A percentile compares a stretch with the other conserved stretches of the same genome.
phyloP scores from a whole-genome alignment of 2,888 invertebrate species.

The Atethmia centrago region DNA sequence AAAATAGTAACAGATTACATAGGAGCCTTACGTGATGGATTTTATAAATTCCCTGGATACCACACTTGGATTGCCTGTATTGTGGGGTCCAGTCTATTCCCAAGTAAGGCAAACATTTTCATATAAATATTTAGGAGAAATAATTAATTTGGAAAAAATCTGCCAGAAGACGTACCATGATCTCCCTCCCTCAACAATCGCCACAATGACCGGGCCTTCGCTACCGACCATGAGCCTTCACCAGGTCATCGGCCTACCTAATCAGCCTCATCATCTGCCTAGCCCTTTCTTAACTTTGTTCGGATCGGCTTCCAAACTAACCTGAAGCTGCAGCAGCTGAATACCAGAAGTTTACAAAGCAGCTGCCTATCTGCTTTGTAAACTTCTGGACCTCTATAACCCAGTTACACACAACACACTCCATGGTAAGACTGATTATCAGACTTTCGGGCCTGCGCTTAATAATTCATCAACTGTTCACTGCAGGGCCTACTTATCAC shows the following conservation, averaged over 20 bases:
- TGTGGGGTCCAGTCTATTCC: too few species aligned
- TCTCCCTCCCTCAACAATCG: not conserved
- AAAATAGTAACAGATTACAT: too few species aligned
- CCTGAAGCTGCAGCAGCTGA: not conserved
- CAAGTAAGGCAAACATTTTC: too few species aligned
- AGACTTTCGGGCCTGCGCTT: not conserved
- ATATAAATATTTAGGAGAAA: too few species aligned
- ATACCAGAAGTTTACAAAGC: not conserved
- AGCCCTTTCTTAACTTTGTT: not conserved
- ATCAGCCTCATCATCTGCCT: not conserved
- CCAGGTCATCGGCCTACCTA: not conserved
- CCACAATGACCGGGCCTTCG: not conserved
- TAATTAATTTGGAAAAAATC: too few species aligned
- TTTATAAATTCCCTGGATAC: too few species aligned
- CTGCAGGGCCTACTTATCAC: too few species aligned
- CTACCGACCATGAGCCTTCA: too few species aligned
- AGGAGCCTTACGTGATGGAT: too few species aligned
- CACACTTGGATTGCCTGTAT: too few species aligned
- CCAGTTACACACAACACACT: not conserved
- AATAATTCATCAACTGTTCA: not conserved
- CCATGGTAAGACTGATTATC: not conserved
- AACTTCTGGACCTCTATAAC: too few species aligned
- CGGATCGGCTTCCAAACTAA: not conserved
- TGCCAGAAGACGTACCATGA: too few species aligned
- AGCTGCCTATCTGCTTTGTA: not conserved